Percentiles rank a stretch among this genome's conserved stretches.
phyloP scores from a whole-genome alignment of 2,113 vertebrate species.

The Malurus alboscapulatus region DNA sequence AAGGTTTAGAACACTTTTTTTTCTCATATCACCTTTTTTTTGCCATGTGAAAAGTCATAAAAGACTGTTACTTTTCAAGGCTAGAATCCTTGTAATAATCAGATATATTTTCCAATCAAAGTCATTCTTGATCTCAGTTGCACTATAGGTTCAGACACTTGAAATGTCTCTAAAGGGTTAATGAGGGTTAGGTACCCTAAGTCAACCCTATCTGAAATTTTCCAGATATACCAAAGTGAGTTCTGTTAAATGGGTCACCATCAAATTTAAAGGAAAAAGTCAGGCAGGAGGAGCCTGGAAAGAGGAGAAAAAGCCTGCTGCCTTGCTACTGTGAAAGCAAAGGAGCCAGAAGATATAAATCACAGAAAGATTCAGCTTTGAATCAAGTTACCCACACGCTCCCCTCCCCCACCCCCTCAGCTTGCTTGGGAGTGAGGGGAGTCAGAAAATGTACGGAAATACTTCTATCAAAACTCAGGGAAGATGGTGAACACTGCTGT shows the following conservation, averaged over 20 bases:
- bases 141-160: neutral
- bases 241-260: conserved; percentile 36
- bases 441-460: neutral
- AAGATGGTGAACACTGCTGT: neutral
- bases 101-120: neutral
- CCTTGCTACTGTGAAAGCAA: neutral
- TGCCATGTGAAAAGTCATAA: neutral
- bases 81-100: neutral
- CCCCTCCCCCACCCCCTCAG: neutral
- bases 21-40: neutral
- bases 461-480: neutral
- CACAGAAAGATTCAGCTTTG: neutral
- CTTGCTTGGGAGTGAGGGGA: neutral
- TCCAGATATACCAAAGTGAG: neutral
- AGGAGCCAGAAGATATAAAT: neutral
- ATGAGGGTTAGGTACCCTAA: neutral
- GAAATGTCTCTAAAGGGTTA: neutral
- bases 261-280: neutral
- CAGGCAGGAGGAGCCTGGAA: neutral
- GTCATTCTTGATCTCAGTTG: neutral
- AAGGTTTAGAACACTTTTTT: neutral
- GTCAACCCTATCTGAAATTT: neutral
- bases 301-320: neutral
- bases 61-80: neutral
- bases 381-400: too few relatives aligned